Evolutionary conservation across 2,113 vertebrate genomes (phyloP), one percentile per base, ranked within the genome.

Genomic region (Phylloscopus whistleri): DNA sequence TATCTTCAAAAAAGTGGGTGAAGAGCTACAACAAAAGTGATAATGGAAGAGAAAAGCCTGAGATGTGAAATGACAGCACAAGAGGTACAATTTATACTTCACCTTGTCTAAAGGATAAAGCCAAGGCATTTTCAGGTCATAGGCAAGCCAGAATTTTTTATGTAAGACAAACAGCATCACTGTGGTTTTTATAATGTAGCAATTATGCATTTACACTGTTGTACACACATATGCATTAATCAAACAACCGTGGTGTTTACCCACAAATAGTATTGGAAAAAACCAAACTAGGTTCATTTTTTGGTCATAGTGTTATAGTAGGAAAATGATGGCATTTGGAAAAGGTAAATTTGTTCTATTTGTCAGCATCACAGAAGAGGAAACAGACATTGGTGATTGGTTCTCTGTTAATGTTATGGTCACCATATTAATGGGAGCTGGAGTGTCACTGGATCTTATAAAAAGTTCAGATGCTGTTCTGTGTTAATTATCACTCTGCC

Each of bases 1-100:
- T 95, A 93, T 85, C 95, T 91, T 91, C 20, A 69, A 69, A 94
- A 94, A 80, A 15, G 21, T 84, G 91, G 75, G 80, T 84, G 89
- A 97, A 75, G 83, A 84, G 41, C 56, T 94, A 55, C 62, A 86
- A 88, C 59, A 92, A 84, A 94, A 89, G 86, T 87, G 89, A 75
- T 78, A 95, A 95, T 56, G 86, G 70, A 90, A 90, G 64, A 85
- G 80, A 86, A 93, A 88, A 95, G 43, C 59, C 83, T 88, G 27
- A 83, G 75, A 88, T 70, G 31, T 67, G 79, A 89, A 90, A 81
- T 18, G 60, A 94, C 86, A 95, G 89, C 39, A 70, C 35, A 89
- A 90, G 63, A 84, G 39, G 55, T 66, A 59, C 60, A 83, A 70
- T 86, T 94, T 92, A 81, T 67, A 77, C 33, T 77, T 93, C 79